These are phyloP conservation scores for Sebastes oblongus DNA, from an alignment of 2,797 vertebrate species.

Conservation along the genomic window DNA sequence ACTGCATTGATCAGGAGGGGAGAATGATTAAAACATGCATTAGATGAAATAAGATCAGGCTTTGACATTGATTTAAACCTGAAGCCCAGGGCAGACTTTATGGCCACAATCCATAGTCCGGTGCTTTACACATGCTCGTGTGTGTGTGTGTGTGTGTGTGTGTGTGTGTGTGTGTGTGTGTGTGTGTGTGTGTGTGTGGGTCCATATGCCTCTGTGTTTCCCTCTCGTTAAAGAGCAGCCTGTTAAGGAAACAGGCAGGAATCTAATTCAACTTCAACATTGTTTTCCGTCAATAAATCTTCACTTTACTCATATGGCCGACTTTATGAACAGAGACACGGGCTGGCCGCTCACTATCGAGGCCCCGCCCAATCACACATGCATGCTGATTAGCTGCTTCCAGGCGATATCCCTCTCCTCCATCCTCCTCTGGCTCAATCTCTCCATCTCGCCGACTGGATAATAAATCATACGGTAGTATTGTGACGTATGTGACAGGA, in stretches of 20 bases:
- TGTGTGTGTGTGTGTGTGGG: not conserved
- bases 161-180: not conserved
- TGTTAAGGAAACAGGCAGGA: slow-evolving; percentile 68
- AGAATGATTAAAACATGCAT: slow-evolving; percentile 94
- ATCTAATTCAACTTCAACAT: slow-evolving; percentile 57
- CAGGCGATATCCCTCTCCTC: slow-evolving; percentile 44
- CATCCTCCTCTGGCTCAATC: slow-evolving; percentile 61
- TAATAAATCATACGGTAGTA: slow-evolving; percentile 75
- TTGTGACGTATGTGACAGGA: slow-evolving; percentile 78
- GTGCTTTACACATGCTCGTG: slow-evolving; percentile 17
- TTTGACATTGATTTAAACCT: slow-evolving; percentile 91
- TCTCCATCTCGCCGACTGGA: slow-evolving; percentile 67
- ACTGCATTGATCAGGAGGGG: slow-evolving; percentile 92
- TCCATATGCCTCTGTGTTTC: slow-evolving; percentile 54
- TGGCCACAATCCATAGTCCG: slow-evolving; percentile 51
- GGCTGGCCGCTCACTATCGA: slow-evolving; percentile 3
- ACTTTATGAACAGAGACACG: slow-evolving; percentile 46
- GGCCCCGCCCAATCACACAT: slow-evolving; percentile 38
- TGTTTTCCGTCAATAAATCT: slow-evolving; percentile 67
- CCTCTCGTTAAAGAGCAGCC: slow-evolving; percentile 73
- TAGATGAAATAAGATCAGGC: slow-evolving; percentile 91
- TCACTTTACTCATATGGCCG: slow-evolving; percentile 29
- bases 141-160: slow-evolving; percentile 6
- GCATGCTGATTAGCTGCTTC: slow-evolving; percentile 63
- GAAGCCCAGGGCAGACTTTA: slow-evolving; percentile 70